phyloP scores from a whole-genome alignment of 2,797 vertebrate species.

The Columba guinea region DNA sequence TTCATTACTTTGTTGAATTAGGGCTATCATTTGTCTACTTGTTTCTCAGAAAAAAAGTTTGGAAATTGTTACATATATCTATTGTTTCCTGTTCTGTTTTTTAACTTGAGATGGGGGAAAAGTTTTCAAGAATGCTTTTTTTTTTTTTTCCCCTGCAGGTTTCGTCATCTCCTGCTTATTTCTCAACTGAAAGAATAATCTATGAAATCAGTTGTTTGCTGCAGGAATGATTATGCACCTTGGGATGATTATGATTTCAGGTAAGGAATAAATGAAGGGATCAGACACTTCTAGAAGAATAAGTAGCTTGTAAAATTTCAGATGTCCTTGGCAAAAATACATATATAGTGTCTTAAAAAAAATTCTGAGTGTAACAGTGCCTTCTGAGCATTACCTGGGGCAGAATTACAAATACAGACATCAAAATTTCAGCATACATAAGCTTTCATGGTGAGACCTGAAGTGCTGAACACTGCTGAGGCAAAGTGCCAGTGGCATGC shows the following conservation, averaged over 20 bases:
- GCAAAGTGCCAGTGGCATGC: background rate
- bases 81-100: background rate
- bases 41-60: background rate
- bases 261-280: background rate
- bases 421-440: background rate
- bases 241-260: background rate
- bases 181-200: background rate
- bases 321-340: slow-evolving; percentile 1
- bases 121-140: background rate
- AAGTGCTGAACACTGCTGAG: background rate
- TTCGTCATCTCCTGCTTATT: background rate
- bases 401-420: background rate
- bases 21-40: background rate
- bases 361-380: background rate
- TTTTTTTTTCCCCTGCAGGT: background rate
- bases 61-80: background rate
- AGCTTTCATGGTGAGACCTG: background rate
- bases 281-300: background rate
- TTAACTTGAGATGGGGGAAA: background rate
- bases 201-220: background rate
- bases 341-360: background rate
- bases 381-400: background rate
- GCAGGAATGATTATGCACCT: background rate
- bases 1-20: background rate
- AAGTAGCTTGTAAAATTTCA: slow-evolving; percentile 7